Evolutionary conservation across 2,113 vertebrate species (phyloP).

Genomic region (Colossoma macropomum): DNA sequence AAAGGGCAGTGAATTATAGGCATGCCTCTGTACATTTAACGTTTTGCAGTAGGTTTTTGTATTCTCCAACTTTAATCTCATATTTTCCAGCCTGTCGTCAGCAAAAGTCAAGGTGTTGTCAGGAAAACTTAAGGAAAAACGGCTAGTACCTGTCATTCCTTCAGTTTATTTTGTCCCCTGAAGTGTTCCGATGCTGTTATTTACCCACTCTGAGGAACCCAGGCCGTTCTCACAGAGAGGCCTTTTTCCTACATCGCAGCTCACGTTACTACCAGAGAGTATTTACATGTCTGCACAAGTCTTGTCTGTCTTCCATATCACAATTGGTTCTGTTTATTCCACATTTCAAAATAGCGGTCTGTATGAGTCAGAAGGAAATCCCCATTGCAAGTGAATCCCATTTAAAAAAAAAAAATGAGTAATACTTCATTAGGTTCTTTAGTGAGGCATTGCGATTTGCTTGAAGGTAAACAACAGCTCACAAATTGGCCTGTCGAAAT

Average conservation of each 20-base stretch:
- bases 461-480: not conserved
- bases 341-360: slow-evolving; percentile 25
- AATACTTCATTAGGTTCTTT: not conserved
- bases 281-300: slow-evolving; percentile 47
- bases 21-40: not conserved
- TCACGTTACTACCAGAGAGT: slow-evolving; percentile 23
- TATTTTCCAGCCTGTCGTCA: not conserved
- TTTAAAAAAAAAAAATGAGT: not conserved
- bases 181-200: slow-evolving; percentile 8
- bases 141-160: not conserved
- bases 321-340: slow-evolving; percentile 34
- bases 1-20: not conserved
- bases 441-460: not conserved
- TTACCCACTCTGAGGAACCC: slow-evolving; percentile 23
- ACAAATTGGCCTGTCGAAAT: not conserved
- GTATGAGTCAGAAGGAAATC: not conserved
- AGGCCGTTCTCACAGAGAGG: slow-evolving; percentile 17
- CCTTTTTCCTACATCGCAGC: slow-evolving; percentile 7
- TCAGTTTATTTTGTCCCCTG: slow-evolving; percentile 11
- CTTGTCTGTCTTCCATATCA: slow-evolving; percentile 22
- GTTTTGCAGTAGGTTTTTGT: not conserved
- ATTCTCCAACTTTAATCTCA: not conserved
- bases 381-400: not conserved
- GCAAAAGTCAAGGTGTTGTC: not conserved
- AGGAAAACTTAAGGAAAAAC: not conserved